Percentiles rank a stretch among this genome's conserved stretches.
Conservation (phyloP, 2,113 vertebrate genomes). For the Spheniscus mendiculus region DNA sequence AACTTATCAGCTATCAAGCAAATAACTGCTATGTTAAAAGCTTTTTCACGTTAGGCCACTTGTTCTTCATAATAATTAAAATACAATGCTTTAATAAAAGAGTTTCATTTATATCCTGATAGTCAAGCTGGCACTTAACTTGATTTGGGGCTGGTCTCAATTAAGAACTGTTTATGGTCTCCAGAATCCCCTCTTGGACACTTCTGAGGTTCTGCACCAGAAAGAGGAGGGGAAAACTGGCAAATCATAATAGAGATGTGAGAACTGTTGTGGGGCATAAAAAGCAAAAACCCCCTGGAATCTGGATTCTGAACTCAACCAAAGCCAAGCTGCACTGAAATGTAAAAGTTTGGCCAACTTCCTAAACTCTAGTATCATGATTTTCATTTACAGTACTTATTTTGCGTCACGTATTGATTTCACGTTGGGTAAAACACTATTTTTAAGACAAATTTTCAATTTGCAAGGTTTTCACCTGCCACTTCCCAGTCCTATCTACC, state of each 20-base stretch:
- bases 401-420: not conserved
- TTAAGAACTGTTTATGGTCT: constrained; percentile 31
- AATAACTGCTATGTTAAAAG: not conserved
- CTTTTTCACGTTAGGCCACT: not conserved
- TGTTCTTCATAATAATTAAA: constrained; percentile 19
- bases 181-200: constrained; percentile 16
- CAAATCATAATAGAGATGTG: not conserved
- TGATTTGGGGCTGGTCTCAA: constrained; percentile 27
- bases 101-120: constrained; percentile 2
- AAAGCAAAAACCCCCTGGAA: not conserved
- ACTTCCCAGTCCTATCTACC: not conserved
- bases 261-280: not conserved
- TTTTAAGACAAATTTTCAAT: not conserved
- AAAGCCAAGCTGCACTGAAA: constrained; percentile 19
- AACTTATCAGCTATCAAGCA: not conserved
- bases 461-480: not conserved
- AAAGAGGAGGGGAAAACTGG: constrained; percentile 6
- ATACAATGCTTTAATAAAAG: not conserved
- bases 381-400: not conserved
- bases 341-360: constrained; percentile 6
- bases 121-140: not conserved
- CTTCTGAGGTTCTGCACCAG: not conserved
- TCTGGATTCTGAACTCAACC: not conserved
- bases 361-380: not conserved
- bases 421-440: accelerated